Evolutionary conservation across 92 coral and sea anemone species (phyloP).

Genomic region (Phenganax subtilis): DNA sequence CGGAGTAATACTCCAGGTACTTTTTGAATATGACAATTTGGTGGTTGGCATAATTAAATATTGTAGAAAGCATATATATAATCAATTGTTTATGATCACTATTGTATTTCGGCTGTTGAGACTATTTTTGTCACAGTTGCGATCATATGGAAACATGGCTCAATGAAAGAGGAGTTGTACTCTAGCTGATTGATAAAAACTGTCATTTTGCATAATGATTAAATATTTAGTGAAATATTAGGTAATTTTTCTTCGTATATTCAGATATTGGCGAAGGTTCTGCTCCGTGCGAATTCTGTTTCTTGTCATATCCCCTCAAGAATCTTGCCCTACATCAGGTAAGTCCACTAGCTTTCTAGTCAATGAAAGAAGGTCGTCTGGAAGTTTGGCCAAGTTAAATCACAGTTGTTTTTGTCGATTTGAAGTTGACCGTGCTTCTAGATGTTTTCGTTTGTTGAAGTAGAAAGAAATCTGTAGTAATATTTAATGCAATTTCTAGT

Average conservation of each 20-base stretch:
- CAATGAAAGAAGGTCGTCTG: neutral
- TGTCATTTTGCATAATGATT: neutral
- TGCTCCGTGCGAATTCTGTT: constrained; percentile 34
- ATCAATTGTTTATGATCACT: too few species aligned
- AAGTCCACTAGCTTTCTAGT: too few species aligned
- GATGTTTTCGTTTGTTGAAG: neutral
- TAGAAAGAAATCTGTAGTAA: neutral
- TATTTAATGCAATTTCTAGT: neutral
- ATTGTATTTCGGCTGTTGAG: neutral
- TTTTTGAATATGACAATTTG: neutral
- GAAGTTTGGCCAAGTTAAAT: neutral
- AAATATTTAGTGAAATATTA: too few species aligned
- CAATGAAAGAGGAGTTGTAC: neutral
- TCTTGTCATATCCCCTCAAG: neutral
- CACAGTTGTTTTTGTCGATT: neutral
- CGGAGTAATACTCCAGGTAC: neutral
- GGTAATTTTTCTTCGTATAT: neutral
- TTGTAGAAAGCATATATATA: too few species aligned
- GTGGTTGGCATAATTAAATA: neutral
- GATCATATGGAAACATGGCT: neutral
- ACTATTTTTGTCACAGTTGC: neutral
- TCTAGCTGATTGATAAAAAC: neutral
- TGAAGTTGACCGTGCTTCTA: neutral
- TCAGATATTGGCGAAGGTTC: constrained; percentile 25
- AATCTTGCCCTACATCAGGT: constrained; percentile 33